phyloP scores from a whole-genome alignment of 2,113 vertebrate genomes.

The Bucco capensis region DNA sequence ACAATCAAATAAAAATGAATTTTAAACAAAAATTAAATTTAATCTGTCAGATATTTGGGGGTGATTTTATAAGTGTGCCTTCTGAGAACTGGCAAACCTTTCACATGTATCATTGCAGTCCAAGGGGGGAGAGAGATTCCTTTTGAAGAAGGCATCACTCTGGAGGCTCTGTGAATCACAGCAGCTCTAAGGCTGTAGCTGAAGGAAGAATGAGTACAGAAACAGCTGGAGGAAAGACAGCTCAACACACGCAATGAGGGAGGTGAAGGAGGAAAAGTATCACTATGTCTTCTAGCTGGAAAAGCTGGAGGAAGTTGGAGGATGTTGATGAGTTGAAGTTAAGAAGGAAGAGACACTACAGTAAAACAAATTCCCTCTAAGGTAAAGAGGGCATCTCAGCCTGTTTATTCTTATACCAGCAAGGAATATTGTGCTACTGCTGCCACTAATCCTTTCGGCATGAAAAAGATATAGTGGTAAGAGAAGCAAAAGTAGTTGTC shows the following conservation, averaged over 20 bases:
- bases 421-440: neutral
- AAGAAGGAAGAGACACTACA: neutral
- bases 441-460: neutral
- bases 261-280: neutral
- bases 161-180: neutral
- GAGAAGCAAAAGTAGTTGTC: neutral
- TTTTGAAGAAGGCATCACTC: neutral
- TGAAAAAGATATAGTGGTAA: neutral
- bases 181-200: neutral
- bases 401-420: neutral
- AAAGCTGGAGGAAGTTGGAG: neutral
- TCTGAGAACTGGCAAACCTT: neutral
- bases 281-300: neutral
- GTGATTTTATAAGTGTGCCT: neutral
- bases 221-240: neutral
- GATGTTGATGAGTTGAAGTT: neutral
- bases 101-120: rapidly evolving
- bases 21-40: neutral
- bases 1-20: neutral
- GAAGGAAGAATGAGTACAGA: neutral
- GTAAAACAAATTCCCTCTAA: neutral
- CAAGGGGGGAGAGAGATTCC: neutral
- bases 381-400: neutral
- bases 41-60: neutral
- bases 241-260: neutral